Conservation (phyloP, 1,140 invertebrate species). For the Subanguina moxae region DNA sequence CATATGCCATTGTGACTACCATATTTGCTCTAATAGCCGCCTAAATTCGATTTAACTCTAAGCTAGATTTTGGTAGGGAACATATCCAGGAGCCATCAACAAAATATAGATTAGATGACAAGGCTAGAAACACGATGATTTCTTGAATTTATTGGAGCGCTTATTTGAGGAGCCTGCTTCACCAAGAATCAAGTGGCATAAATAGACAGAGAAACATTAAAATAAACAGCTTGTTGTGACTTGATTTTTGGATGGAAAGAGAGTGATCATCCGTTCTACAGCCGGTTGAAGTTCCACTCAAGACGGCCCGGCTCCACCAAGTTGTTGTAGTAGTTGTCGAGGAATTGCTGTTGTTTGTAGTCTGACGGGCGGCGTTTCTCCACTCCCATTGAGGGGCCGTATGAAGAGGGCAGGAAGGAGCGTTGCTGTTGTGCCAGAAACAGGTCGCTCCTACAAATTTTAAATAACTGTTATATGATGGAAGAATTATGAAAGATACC, state of each 20-base stretch:
- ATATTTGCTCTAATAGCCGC: too few species aligned
- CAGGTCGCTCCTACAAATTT: slow-evolving; percentile 13
- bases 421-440: slow-evolving; percentile 8
- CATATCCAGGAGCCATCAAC: too few species aligned
- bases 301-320: slow-evolving; percentile 29
- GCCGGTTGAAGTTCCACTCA: slow-evolving; percentile 47
- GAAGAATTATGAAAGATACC: not conserved
- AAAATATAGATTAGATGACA: too few species aligned
- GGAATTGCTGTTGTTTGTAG: not conserved
- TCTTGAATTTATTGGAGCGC: too few species aligned
- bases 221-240: too few species aligned
- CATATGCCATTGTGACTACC: too few species aligned
- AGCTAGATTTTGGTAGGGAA: too few species aligned
- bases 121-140: too few species aligned
- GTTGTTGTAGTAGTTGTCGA: not conserved
- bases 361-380: slow-evolving; percentile 9
- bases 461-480: not conserved
- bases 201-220: too few species aligned
- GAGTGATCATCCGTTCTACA: slow-evolving; percentile 19
- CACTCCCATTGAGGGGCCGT: not conserved
- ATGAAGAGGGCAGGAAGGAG: slow-evolving; percentile 2
- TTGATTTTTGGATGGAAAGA: not conserved
- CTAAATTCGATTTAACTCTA: too few species aligned
- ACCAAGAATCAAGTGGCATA: too few species aligned
- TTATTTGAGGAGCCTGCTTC: too few species aligned